phyloP scores from a whole-genome alignment of 2,888 invertebrate species.

The Unio delphinus region DNA sequence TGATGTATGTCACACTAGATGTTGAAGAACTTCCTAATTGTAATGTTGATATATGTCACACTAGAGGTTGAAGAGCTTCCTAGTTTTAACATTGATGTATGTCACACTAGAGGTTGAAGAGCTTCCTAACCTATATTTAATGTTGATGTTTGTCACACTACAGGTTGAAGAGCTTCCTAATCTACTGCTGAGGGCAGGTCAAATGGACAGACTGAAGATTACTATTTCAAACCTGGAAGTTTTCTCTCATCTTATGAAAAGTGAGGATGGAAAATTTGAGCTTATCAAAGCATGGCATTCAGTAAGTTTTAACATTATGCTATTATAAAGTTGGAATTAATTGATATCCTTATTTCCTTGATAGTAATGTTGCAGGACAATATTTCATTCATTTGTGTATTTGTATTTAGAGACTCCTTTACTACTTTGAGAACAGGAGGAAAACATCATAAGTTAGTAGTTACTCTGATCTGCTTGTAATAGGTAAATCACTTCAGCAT shows the following conservation, averaged over 20 bases:
- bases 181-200: conserved; percentile 43
- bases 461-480: no score
- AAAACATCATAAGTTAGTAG: no score
- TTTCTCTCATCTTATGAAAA: conserved; percentile 39
- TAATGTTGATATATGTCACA: neutral
- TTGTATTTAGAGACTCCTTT: no score
- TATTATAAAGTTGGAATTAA: neutral
- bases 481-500: no score
- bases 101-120: no score
- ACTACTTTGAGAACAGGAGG: no score
- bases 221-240: conserved; percentile 47
- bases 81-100: conserved; percentile 4
- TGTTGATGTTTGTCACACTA: no score
- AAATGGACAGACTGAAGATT: conserved; percentile 39
- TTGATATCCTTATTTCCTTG: neutral
- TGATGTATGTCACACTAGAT: conserved; percentile 17
- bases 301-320: conserved; percentile 27
- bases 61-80: conserved; percentile 57
- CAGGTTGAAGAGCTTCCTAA: conserved; percentile 59
- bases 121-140: no score
- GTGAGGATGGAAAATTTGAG: conserved; percentile 57
- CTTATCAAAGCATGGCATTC: conserved; percentile 54
- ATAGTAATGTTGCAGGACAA: neutral
- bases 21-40: conserved; percentile 54
- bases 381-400: no score